Evolutionary conservation across 2,113 vertebrate genomes (phyloP), one percentile per base, ranked within the genome.

Genomic region (Copsychus sechellarum): DNA sequence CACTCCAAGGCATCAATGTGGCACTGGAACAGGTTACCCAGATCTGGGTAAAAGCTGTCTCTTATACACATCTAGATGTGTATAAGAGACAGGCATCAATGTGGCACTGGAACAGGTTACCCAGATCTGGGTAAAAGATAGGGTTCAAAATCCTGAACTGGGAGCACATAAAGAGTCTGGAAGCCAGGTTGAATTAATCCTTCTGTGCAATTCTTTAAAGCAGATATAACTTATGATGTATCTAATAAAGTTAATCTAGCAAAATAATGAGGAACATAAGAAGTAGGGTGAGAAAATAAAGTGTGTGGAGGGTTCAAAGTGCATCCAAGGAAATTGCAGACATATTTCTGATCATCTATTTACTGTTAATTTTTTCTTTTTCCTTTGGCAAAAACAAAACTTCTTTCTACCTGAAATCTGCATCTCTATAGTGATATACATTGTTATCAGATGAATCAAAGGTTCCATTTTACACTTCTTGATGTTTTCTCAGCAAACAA

Each of bases 361-460:
- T 73, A 28, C 3, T 26, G 5, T n/a, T 47, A 4, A 12, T 26
- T 47, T 14, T 11, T 0, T 5, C 47, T 21, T 62, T 21, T 45
- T 12, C 18, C 0, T 79, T 20, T 56, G 6, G 8, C 29, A 25
- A 38, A 11, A 9, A 2, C 6, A 9, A 51, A 64, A 36, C 2
- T 17, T 34, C 10, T 86, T 83, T 88, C 36, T 65, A 34, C 24
- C 4, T 43, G 43, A 24, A 64, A 69, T 51, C 16, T 56, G 11
- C 1, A 14, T 51, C 15, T 69, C 8, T 47, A 4, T n/a, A 8
- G 8, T 28, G 11, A 22, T 47, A 45, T 3, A 15, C 2, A 17
- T 21, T 40, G 8, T 21, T 28, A 1, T 10, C 15, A 69, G 3
- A 8, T 33, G 31, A 61, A 77, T 69, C 36, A 69, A 80, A 60